phyloP scores from a whole-genome alignment of 2,113 vertebrate species.

The Burhinus bistriatus region DNA sequence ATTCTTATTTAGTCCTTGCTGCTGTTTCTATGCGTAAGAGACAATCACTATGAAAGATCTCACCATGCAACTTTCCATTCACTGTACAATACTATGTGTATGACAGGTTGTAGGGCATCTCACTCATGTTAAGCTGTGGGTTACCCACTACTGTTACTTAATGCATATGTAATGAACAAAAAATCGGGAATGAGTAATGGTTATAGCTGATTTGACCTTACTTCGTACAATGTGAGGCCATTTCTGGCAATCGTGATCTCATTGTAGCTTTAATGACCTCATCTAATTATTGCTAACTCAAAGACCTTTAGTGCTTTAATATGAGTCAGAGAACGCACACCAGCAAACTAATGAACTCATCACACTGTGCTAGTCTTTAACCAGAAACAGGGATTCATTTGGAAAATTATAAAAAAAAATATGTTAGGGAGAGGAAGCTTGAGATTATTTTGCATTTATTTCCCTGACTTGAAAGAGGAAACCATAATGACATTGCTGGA shows the following conservation, averaged over 20 bases:
- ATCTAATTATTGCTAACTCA: slow-evolving; percentile 75
- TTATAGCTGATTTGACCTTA: slow-evolving; percentile 75
- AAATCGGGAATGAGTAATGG: slow-evolving; percentile 52
- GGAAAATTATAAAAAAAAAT: slow-evolving; percentile 65
- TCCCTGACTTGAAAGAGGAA: slow-evolving; percentile 55
- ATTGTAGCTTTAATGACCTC: slow-evolving; percentile 75
- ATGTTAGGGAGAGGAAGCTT: slow-evolving; percentile 57
- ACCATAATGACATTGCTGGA: slow-evolving; percentile 32
- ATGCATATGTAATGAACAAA: slow-evolving; percentile 52
- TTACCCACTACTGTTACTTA: slow-evolving; percentile 37
- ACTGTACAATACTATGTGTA: fast-evolving
- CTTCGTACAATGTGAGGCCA: slow-evolving; percentile 49
- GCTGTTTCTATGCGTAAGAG: background rate
- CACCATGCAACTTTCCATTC: background rate
- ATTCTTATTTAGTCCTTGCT: background rate
- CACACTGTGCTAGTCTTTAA: slow-evolving; percentile 45
- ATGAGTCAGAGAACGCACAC: slow-evolving; percentile 53
- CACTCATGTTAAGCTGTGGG: background rate
- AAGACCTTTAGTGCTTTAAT: slow-evolving; percentile 68
- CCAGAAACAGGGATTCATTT: slow-evolving; percentile 71
- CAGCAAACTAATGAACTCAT: slow-evolving; percentile 73
- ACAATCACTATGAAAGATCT: background rate
- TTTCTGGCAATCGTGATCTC: slow-evolving; percentile 73
- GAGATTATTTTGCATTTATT: slow-evolving; percentile 65
- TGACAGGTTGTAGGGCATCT: background rate